phyloP scores from a whole-genome alignment of 2,888 invertebrate genomes.

The Gibbula magus region DNA sequence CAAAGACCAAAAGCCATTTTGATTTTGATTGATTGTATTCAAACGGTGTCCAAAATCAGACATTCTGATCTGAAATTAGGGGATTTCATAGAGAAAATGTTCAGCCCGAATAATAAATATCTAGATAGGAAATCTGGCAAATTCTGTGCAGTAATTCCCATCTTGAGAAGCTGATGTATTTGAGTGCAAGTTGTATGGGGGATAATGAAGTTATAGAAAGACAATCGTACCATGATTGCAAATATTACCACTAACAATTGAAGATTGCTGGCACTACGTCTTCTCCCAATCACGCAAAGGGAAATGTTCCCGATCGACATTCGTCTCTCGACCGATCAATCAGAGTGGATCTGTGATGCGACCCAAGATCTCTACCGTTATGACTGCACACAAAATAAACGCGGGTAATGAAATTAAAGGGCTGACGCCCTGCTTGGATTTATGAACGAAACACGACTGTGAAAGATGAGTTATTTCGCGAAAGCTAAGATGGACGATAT shows the following conservation, averaged over 20 bases:
- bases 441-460: constrained; percentile 12
- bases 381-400: constrained; percentile 23
- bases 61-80: no score
- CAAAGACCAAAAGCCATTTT: no score
- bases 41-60: no score
- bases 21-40: no score
- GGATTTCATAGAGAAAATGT: no score
- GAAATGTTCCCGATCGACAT: constrained; percentile 21
- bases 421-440: constrained; percentile 9
- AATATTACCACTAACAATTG: constrained; percentile 21
- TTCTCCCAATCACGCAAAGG: constrained; percentile 21
- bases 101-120: no score
- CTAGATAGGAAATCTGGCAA: no score
- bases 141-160: no score
- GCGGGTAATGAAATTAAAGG: constrained; percentile 23
- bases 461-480: constrained; percentile 11
- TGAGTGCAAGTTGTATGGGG: not conserved
- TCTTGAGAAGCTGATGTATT: not conserved
- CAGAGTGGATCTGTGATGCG: constrained; percentile 15
- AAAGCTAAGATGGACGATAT: constrained; percentile 21
- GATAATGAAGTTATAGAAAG: constrained; percentile 21
- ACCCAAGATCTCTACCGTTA: constrained; percentile 21
- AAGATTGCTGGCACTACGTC: constrained; percentile 18
- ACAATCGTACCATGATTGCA: constrained; percentile 20
- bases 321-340: constrained; percentile 13